Base-by-base conservation (phyloP, 2,797 vertebrate genomes). In the Fistularia commersonii region DNA sequence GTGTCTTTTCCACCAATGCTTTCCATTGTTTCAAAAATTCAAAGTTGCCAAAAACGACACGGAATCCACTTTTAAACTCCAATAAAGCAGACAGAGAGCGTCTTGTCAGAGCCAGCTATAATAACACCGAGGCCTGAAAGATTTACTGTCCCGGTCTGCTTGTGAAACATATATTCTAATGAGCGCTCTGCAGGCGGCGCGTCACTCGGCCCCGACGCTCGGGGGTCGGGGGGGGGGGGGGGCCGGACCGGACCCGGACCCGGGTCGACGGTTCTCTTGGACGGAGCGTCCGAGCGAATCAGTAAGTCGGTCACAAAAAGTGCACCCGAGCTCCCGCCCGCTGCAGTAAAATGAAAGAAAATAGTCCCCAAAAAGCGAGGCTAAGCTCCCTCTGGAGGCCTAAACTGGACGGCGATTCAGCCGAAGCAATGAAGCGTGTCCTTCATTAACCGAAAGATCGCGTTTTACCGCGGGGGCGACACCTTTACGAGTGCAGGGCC, bases 161-260 rank as follows among this genome's bases (percentile, higher is more conserved):
- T 81, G 85, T 90, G 89, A 90, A 90, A 90, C 89, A 87, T 80
- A 82, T 80, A 87, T 85, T 87, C 83, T 90, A 89, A 90, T 88
- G 87, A 90, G 87, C 51, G 79, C 81, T 86, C 70, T 72, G 74
- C 75, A 75, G 70, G 74, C 80, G 64, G 61, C 69, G 43, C 55
- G 82, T 87, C 85, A 83, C 78, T 83, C 79, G 76, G 61, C 64
- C 67, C 64, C 58, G 64, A 48, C 81, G 72, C 76, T 77, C 9
- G n/a, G 40, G n/a, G n/a, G n/a, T n/a, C n/a, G n/a, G 38, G 38
- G n/a, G n/a, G n/a, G n/a, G 10, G 38, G 42, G 70, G 77, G 79
- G 74, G 71, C 76, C 1, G 51, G 76, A 80, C 77, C 61, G 69
- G 78, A 85, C 80, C 66, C n/a, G 74, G 74, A 81, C 50, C 61